Conservation (phyloP, 2,888 invertebrate species). For the Synanthedon tipuliformis region DNA sequence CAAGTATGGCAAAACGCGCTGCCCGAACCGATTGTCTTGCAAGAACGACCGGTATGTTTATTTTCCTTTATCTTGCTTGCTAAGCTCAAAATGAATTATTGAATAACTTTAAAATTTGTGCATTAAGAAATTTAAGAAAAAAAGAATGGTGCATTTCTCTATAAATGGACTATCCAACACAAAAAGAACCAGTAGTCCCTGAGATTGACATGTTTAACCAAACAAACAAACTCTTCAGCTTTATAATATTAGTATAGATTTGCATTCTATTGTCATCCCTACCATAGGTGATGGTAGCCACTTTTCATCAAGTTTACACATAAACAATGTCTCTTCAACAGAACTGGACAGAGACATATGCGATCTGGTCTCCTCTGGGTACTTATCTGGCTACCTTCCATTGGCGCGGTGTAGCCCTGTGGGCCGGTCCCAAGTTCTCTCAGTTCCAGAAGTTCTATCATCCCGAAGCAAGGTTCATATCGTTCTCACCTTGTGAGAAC, state of each 20-base stretch:
- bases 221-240: too few species aligned
- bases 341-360: constrained; percentile 97
- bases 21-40: constrained; percentile 85
- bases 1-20: constrained; percentile 90
- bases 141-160: too few species aligned
- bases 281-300: too few species aligned
- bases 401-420: constrained; percentile 92
- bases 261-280: too few species aligned
- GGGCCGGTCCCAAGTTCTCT: constrained; percentile 95
- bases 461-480: constrained; percentile 91
- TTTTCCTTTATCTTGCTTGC: neutral
- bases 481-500: constrained; percentile 98
- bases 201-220: too few species aligned
- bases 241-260: too few species aligned
- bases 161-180: too few species aligned
- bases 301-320: neutral
- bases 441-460: constrained; percentile 94
- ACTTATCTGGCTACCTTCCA: constrained; percentile 98
- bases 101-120: too few species aligned
- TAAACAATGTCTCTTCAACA: constrained; percentile 30
- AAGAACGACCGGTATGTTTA: constrained; percentile 79
- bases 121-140: too few species aligned
- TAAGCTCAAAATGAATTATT: too few species aligned
- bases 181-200: too few species aligned
- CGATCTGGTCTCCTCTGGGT: constrained; percentile 97